phyloP scores from a whole-genome alignment of 2,888 invertebrate species.

The Phaonia tiefii region DNA sequence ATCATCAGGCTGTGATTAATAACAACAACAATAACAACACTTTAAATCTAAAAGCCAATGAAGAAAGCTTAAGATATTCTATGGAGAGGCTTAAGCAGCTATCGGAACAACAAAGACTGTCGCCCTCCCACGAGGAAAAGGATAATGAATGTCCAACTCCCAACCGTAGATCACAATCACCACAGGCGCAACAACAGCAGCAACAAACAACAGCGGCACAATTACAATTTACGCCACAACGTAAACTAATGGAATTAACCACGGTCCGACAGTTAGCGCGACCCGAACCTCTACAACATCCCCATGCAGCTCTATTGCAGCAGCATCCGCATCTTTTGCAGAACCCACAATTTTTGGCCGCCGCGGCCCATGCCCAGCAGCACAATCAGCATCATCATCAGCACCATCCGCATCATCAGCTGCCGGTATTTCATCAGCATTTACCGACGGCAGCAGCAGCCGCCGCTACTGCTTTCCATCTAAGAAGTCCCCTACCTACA shows the following conservation, averaged over 20 bases:
- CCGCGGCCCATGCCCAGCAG: constrained; percentile 75
- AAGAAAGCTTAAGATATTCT: constrained; percentile 76
- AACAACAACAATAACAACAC: constrained; percentile 48
- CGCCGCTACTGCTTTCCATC: constrained; percentile 71
- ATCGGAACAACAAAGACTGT: constrained; percentile 78
- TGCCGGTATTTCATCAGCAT: constrained; percentile 67
- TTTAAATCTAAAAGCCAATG: constrained; percentile 67
- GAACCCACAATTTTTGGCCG: constrained; percentile 77
- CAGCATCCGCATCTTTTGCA: constrained; percentile 77
- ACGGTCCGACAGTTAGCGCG: constrained; percentile 74
- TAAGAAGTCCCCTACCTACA: constrained; percentile 65
- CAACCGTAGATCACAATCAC: constrained; percentile 69
- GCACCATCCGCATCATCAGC: constrained; percentile 68
- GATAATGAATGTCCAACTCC: constrained; percentile 38
- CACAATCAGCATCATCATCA: constrained; percentile 72
- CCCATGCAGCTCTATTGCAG: constrained; percentile 75
- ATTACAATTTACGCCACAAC: constrained; percentile 67
- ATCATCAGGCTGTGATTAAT: constrained; percentile 44
- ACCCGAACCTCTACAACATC: constrained; percentile 78
- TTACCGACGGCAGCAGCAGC: constrained; percentile 59
- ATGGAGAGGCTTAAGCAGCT: constrained; percentile 80
- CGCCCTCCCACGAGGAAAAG: constrained; percentile 71
- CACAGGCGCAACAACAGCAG: constrained; percentile 24
- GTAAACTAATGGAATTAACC: constrained; percentile 75
- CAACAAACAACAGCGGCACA: constrained; percentile 59